Conservation (phyloP, 1,140 invertebrate genomes). For the Drosophila carrolli region DNA sequence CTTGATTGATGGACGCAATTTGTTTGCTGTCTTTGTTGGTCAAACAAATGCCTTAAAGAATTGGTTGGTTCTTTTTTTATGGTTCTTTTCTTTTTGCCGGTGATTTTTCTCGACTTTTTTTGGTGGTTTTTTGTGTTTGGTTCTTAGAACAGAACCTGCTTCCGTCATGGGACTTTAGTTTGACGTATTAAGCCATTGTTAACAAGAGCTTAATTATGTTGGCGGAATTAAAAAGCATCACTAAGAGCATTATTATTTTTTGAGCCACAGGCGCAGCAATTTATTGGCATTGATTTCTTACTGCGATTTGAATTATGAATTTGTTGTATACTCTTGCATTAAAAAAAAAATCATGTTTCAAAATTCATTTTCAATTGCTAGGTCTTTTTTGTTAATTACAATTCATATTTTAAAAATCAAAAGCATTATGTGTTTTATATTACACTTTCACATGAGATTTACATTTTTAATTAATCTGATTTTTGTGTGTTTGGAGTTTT, state of each 20-base stretch:
- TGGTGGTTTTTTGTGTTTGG: constrained; percentile 1
- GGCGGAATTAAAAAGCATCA: constrained; percentile 24
- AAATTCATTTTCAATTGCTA: neutral
- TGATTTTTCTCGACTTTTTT: constrained; percentile 22
- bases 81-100: constrained; percentile 18
- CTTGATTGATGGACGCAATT: constrained; percentile 39
- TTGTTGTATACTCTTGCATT: constrained; percentile 12
- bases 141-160: constrained; percentile 47
- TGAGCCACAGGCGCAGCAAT: constrained; percentile 37
- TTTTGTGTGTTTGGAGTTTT: neutral
- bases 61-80: constrained; percentile 6
- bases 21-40: constrained; percentile 37
- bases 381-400: too few species aligned
- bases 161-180: constrained; percentile 50
- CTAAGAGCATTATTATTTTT: constrained; percentile 31
- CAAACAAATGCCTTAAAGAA: constrained; percentile 31
- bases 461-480: neutral
- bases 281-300: constrained; percentile 27
- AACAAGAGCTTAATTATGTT: constrained; percentile 71
- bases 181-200: constrained; percentile 57
- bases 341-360: neutral
- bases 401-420: neutral
- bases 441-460: neutral
- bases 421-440: neutral
- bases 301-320: neutral